Evolutionary conservation across 2,888 invertebrate species (phyloP), one percentile per base, ranked within the genome.

Genomic region (Dolichomitus sp.): DNA sequence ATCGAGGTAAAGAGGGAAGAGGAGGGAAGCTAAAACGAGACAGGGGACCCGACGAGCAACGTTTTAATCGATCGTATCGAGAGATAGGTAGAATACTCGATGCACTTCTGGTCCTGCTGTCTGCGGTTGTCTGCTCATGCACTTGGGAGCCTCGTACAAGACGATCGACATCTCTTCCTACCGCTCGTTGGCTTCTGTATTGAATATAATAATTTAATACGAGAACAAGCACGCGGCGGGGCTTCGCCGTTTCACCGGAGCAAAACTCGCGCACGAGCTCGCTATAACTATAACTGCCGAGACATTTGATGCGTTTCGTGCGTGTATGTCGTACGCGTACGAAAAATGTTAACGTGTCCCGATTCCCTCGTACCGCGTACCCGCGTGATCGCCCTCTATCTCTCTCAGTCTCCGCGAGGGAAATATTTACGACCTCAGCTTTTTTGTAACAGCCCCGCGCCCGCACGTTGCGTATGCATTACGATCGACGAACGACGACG

Each of bases 381-480:
- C 50, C 63, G 27, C 65, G 42, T 33, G 50, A 54, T 14, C 30
- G 19, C 68, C 27, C 23, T 54, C 54, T 23, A 1, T 6, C 27
- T 37, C 40, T 19, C 40, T n/a, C 33, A 37, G 17, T 33, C 27
- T 54, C 73, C 14, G 75, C 59, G 79, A 40, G 45, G 59, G 75
- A 83, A 83, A 83, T 75, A 75, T 75, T 70, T 72, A 80, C 79
- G 79, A 75, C 75, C 52, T 83, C 75, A 80, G 79, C 82, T 79
- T 79, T 82, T 48, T 82, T 82, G 79, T 57, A 50, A 50, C 50
- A 45, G 59, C 27, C 9, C 57, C 70, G 70, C 66, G 17, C 50
- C 19, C 68, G 48, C 45, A 33, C 73, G 48, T 48, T 61, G 73
- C 37, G 61, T 73, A 73, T 73, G 73, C 73, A 73, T 73, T 61